These are phyloP conservation scores for Thecocarcelia acutangulata DNA, from an alignment of 2,888 invertebrate genomes.

Conservation along the genomic window DNA sequence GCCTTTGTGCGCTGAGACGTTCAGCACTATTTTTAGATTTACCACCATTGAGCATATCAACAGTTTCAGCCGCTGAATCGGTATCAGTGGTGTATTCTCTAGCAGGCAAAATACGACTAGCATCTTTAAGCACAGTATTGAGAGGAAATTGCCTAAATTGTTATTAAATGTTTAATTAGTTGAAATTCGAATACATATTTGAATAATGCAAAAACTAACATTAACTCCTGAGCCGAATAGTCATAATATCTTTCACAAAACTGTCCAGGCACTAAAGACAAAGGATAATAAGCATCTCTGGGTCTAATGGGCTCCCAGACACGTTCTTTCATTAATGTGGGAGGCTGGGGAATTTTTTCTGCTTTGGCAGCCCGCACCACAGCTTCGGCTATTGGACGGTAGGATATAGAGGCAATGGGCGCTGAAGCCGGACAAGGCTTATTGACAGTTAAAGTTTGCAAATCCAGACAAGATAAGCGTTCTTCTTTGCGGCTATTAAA, in stretches of 20 bases:
- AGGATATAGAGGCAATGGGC: conserved; percentile 75
- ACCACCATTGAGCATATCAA: conserved; percentile 27
- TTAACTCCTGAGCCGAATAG: conserved; percentile 91
- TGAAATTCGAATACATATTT: neutral
- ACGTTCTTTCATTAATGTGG: conserved; percentile 71
- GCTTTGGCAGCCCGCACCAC: conserved; percentile 72
- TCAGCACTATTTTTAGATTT: conserved; percentile 25
- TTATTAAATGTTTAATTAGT: neutral
- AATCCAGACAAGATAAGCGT: conserved; percentile 92
- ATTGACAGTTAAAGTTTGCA: conserved; percentile 94
- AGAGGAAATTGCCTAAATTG: conserved; percentile 91
- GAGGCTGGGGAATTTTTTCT: conserved; percentile 73
- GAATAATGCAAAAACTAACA: conserved; percentile 80
- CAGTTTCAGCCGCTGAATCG: conserved; percentile 62
- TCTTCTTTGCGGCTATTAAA: conserved; percentile 85
- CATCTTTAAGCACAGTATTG: conserved; percentile 88
- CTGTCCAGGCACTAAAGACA: conserved; percentile 97
- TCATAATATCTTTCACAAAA: conserved; percentile 92
- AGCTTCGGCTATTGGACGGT: conserved; percentile 75
- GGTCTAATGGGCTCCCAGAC: conserved; percentile 67
- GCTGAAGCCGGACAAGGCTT: conserved; percentile 85
- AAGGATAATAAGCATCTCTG: conserved; percentile 89
- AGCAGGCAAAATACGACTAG: conserved; percentile 54
- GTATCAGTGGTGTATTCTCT: conserved; percentile 58
- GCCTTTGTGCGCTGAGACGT: conserved; percentile 39